A percentile compares a stretch with the other conserved stretches of the same genome.
These are phyloP conservation scores for Spheniscus mendiculus DNA, from an alignment of 2,113 vertebrate genomes.

Conservation along the genomic window DNA sequence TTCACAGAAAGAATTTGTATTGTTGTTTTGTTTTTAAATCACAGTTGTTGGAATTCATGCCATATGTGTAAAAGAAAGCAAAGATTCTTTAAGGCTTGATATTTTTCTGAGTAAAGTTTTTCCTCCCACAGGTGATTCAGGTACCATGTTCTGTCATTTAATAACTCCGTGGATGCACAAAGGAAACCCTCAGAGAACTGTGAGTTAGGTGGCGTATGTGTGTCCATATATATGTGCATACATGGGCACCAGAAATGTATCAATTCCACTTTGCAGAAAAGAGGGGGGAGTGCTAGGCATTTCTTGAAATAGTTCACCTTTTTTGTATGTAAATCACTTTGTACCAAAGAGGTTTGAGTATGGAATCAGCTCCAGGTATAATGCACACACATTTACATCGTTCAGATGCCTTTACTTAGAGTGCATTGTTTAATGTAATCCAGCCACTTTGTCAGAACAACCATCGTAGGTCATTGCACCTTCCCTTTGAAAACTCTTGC, in stretches of 20 bases:
- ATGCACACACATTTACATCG: rapidly evolving
- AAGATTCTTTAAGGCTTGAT: background rate
- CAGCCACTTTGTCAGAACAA: background rate
- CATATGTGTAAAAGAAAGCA: background rate
- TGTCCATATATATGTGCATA: background rate
- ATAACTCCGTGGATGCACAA: rapidly evolving
- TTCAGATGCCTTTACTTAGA: background rate
- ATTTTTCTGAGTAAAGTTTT: background rate
- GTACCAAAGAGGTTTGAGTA: background rate
- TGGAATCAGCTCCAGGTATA: background rate
- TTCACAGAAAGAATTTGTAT: background rate
- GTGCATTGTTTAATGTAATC: background rate
- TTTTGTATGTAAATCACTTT: background rate
- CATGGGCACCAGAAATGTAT: background rate
- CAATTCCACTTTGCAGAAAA: background rate
- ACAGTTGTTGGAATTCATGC: background rate
- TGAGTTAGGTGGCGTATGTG: background rate
- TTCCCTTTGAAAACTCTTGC: background rate
- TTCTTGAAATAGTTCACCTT: background rate
- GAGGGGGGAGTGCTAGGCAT: background rate
- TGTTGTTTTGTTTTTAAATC: background rate
- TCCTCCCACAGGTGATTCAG: background rate
- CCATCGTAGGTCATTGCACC: background rate
- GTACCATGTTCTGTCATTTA: background rate
- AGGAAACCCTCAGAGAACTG: background rate